Percentiles rank a stretch among this genome's conserved stretches.
Evolutionary conservation across 2,797 vertebrate genomes (phyloP).

Genomic region (Buceros bicornis): DNA sequence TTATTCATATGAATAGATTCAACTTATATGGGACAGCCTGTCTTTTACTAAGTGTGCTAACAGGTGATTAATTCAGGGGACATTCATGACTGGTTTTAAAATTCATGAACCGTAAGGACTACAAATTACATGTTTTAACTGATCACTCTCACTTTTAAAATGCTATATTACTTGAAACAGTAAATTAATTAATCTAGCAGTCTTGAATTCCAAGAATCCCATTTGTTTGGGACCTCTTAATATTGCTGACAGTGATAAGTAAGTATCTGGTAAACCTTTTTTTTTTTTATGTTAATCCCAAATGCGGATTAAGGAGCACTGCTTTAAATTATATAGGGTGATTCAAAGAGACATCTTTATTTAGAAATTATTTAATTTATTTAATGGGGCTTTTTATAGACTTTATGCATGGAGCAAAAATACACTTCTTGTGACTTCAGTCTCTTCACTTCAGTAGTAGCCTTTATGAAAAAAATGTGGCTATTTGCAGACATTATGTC

Average conservation of each 20-base stretch:
- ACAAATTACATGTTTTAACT: constrained; percentile 1
- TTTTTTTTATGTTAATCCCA: neutral
- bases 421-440: neutral
- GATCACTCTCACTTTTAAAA: neutral
- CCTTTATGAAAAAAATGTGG: neutral
- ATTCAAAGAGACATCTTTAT: neutral
- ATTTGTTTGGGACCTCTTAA: neutral
- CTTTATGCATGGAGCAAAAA: neutral
- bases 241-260: neutral
- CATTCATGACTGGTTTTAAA: neutral
- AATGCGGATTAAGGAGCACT: neutral
- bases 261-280: neutral
- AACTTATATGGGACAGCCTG: neutral
- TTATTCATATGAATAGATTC: neutral
- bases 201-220: neutral
- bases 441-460: neutral
- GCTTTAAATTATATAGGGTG: neutral
- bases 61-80: neutral
- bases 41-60: neutral
- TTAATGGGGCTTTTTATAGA: neutral
- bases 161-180: neutral
- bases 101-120: neutral
- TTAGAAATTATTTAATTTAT: neutral
- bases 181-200: neutral
- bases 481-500: neutral